phyloP scores from a whole-genome alignment of 1,140 invertebrate species.

The Carcinoscorpius rotundicauda region DNA sequence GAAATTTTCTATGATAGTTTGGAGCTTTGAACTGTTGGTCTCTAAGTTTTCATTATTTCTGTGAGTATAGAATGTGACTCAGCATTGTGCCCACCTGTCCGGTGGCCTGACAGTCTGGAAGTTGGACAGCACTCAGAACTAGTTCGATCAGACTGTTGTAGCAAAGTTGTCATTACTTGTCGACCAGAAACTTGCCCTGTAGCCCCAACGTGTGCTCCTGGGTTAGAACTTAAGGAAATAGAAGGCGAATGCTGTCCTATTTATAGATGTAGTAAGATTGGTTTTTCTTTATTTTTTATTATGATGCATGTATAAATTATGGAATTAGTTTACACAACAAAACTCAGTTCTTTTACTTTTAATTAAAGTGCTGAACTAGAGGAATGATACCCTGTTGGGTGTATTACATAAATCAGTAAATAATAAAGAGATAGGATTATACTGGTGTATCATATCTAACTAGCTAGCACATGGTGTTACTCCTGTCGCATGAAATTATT shows the following conservation, averaged over 20 bases:
- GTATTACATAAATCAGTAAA: too few species aligned
- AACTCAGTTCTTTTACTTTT: not conserved
- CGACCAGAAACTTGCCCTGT: slow-evolving; percentile 45
- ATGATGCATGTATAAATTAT: not conserved
- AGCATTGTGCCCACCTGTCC: slow-evolving; percentile 8
- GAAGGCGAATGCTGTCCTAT: slow-evolving; percentile 47
- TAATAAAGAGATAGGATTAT: too few species aligned
- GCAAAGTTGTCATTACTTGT: slow-evolving; percentile 44
- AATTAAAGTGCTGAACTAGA: too few species aligned
- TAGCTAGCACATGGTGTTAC: too few species aligned
- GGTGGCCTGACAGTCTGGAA: slow-evolving; percentile 14
- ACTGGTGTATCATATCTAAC: too few species aligned
- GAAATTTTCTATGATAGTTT: too few species aligned
- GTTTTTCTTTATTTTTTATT: not conserved
- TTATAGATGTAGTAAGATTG: slow-evolving; percentile 46
- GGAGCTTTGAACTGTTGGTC: too few species aligned
- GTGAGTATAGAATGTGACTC: slow-evolving; percentile 17
- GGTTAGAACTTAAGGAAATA: slow-evolving; percentile 37
- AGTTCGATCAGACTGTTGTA: slow-evolving; percentile 54
- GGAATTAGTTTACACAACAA: not conserved
- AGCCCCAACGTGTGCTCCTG: slow-evolving; percentile 42
- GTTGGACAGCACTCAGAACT: slow-evolving; percentile 43
- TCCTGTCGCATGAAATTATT: too few species aligned
- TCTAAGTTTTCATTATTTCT: too few species aligned
- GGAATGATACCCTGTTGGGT: too few species aligned